These are phyloP conservation scores for Trachelus troglodyta DNA, from an alignment of 2,888 invertebrate genomes.

Conservation along the genomic window DNA sequence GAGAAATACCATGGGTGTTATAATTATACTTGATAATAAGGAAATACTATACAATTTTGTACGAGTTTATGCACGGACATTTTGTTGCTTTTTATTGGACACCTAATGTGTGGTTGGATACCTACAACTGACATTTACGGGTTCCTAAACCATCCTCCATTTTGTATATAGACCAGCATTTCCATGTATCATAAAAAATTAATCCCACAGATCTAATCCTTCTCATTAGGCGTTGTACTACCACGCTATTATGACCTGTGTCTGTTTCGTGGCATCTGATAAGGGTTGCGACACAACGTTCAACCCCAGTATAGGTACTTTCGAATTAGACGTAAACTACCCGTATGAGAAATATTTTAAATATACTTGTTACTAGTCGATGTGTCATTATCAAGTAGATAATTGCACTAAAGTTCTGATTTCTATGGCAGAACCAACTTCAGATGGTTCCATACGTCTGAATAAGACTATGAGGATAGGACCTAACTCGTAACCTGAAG, in stretches of 20 bases:
- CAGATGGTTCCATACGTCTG: not conserved
- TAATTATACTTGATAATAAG: not conserved
- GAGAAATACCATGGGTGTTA: not conserved
- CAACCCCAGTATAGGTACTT: not conserved
- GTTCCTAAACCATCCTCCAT: not conserved
- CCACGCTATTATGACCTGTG: constrained; percentile 30
- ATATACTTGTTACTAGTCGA: not conserved
- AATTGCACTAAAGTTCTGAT: not conserved
- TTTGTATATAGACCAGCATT: not conserved
- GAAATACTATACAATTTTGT: not conserved
- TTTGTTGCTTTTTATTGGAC: not conserved
- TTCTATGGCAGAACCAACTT: not conserved
- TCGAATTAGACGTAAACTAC: not conserved
- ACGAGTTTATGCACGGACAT: not conserved
- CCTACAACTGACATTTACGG: not conserved
- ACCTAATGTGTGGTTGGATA: not conserved
- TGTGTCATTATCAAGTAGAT: not conserved
- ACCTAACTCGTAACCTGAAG: not conserved
- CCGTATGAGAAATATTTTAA: not conserved
- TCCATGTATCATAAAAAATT: constrained; percentile 29
- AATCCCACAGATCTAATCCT: constrained; percentile 43
- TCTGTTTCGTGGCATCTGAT: constrained; percentile 2
- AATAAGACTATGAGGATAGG: not conserved
- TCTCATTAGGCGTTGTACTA: constrained; percentile 41
- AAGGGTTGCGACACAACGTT: not conserved